A percentile compares a stretch with the other conserved stretches of the same genome.
Evolutionary conservation across 2,888 invertebrate species (phyloP).

Genomic region (Antheraea yamamai): DNA sequence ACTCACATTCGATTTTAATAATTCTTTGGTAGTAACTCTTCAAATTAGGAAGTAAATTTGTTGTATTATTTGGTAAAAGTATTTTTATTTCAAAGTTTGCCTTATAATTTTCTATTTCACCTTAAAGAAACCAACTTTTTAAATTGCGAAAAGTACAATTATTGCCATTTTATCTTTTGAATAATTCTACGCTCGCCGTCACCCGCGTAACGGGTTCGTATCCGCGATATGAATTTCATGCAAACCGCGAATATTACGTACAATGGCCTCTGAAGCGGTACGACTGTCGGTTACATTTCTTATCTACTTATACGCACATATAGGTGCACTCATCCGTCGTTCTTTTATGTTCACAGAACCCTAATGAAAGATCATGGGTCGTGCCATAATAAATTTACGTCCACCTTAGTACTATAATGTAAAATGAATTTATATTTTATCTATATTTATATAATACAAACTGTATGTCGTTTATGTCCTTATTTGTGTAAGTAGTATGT

Average conservation of each 20-base stretch:
- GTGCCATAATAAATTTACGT: background rate
- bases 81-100: background rate
- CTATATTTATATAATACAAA: background rate
- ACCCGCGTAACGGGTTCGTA: slow-evolving; percentile 29
- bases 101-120: background rate
- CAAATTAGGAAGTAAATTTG: too few species aligned
- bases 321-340: slow-evolving; percentile 46
- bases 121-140: slow-evolving; percentile 19
- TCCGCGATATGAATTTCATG: slow-evolving; percentile 55
- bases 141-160: slow-evolving; percentile 31
- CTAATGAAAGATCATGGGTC: background rate
- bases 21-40: too few species aligned
- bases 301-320: slow-evolving; percentile 55
- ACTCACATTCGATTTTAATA: too few species aligned
- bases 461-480: background rate
- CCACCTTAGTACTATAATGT: background rate
- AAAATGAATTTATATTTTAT: background rate
- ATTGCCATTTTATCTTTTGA: slow-evolving; percentile 44
- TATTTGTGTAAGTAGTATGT: background rate
- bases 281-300: slow-evolving; percentile 64
- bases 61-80: too few species aligned
- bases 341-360: background rate
- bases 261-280: slow-evolving; percentile 51
- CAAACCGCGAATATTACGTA: slow-evolving; percentile 51
- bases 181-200: slow-evolving; percentile 42